phyloP scores from a whole-genome alignment of 2,888 invertebrate species.

The Tipula confusa region DNA sequence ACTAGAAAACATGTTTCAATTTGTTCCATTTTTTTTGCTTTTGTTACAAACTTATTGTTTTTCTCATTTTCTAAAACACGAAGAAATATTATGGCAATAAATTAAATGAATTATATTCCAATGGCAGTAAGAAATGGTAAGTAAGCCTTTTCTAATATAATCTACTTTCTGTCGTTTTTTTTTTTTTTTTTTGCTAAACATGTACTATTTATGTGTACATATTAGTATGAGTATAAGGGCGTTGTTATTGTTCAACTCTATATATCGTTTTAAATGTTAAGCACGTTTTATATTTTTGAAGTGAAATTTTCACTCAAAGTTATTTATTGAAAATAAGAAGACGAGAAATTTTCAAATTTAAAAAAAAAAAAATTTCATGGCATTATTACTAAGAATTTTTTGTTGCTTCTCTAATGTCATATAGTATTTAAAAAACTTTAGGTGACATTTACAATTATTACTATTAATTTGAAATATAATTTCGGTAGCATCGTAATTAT shows the following conservation, averaged over 20 bases:
- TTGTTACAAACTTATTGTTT: constrained; percentile 25
- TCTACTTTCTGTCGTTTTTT: too few species aligned
- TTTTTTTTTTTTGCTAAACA: too few species aligned
- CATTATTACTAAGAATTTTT: background rate
- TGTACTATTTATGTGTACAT: background rate
- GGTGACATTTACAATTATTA: background rate
- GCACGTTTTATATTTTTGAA: background rate
- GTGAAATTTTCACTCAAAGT: background rate
- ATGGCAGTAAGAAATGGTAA: background rate
- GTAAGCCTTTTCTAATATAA: constrained; percentile 20
- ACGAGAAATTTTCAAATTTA: background rate
- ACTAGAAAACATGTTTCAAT: constrained; percentile 12
- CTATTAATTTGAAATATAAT: too few species aligned
- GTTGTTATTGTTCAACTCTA: background rate
- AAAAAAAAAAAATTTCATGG: background rate
- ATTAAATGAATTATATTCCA: constrained; percentile 20
- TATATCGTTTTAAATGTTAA: background rate
- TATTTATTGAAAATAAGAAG: background rate
- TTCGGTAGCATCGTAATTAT: too few species aligned
- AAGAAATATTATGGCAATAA: constrained; percentile 12
- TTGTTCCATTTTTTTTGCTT: background rate
- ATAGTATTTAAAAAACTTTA: too few species aligned
- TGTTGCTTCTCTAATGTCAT: background rate
- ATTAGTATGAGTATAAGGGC: background rate
- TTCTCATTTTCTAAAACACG: background rate